Conservation (phyloP, 2,113 vertebrate genomes). For the Piprites chloris region DNA sequence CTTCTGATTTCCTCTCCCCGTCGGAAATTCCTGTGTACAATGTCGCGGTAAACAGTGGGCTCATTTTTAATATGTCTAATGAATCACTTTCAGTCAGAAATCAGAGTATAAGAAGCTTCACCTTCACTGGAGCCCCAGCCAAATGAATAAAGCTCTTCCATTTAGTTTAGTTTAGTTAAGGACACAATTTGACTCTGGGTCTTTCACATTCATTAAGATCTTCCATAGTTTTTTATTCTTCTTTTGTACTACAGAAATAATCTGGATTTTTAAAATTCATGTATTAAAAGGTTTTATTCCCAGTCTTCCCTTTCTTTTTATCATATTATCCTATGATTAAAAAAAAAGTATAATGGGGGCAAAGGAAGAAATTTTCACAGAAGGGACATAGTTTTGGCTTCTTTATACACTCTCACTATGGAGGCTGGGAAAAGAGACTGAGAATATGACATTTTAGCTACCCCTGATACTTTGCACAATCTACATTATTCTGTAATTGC, state of each 20-base stretch:
- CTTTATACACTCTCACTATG: not conserved
- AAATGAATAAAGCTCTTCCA: not conserved
- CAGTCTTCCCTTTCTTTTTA: not conserved
- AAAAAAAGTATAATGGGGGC: fast-evolving
- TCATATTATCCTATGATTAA: not conserved
- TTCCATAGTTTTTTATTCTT: not conserved
- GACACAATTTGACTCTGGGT: not conserved
- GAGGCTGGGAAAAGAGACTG: not conserved
- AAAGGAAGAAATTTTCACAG: not conserved
- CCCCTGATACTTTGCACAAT: not conserved
- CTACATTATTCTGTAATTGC: not conserved
- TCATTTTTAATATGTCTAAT: not conserved
- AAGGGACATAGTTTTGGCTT: not conserved
- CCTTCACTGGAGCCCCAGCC: not conserved
- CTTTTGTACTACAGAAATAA: not conserved
- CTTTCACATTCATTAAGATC: not conserved
- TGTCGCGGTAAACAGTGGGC: not conserved
- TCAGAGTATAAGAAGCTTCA: not conserved
- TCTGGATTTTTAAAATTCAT: not conserved
- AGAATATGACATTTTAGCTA: not conserved
- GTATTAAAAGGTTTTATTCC: not conserved
- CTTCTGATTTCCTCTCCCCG: not conserved
- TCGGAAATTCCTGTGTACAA: not conserved
- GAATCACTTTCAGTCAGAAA: not conserved
- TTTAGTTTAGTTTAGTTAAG: not conserved